These are phyloP conservation scores for Parnassius orleans DNA, from an alignment of 2,888 invertebrate genomes.

Conservation along the genomic window DNA sequence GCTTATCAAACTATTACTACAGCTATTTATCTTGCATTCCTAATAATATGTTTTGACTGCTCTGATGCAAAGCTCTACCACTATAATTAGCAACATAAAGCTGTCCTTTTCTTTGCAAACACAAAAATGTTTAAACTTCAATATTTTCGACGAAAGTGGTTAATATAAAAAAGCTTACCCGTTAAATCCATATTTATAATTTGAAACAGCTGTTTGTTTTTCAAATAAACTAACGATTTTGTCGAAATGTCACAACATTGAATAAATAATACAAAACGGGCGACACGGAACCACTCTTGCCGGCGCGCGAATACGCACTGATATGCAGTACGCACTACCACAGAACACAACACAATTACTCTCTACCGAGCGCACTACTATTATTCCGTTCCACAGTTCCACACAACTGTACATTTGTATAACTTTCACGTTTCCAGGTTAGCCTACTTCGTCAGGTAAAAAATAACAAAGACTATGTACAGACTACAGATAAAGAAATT, in stretches of 20 bases:
- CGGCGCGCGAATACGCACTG: conserved; percentile 22
- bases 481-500: too few relatives aligned
- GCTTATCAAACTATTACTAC: too few relatives aligned
- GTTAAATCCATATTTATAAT: neutral
- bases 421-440: too few relatives aligned
- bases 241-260: neutral
- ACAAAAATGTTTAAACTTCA: neutral
- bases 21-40: too few relatives aligned
- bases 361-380: too few relatives aligned
- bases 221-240: neutral
- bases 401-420: neutral
- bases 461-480: too few relatives aligned
- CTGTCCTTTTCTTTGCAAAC: neutral
- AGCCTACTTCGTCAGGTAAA: too few relatives aligned
- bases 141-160: neutral
- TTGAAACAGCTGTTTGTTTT: neutral
- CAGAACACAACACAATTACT: neutral
- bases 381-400: conserved; percentile 1
- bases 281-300: conserved; percentile 1
- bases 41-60: too few relatives aligned
- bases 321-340: neutral
- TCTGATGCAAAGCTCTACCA: too few relatives aligned
- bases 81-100: too few relatives aligned
- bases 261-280: neutral
- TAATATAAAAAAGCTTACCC: conserved; percentile 1